phyloP scores from a whole-genome alignment of 1,140 invertebrate species.

The Pseudomyrmex sp. region DNA sequence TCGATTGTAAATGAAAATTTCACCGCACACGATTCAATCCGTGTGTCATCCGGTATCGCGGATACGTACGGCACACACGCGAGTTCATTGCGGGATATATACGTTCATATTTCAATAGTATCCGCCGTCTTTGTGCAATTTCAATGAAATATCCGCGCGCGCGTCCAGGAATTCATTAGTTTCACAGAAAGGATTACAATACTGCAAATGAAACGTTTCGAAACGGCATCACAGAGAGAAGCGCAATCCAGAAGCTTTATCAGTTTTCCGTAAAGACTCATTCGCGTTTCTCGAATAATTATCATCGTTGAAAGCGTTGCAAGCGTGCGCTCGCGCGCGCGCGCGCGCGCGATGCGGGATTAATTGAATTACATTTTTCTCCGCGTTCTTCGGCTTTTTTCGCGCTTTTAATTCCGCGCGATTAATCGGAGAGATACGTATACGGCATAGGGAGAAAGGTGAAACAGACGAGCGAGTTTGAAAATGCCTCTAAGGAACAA shows the following conservation, averaged over 20 bases:
- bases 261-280: conserved; percentile 8
- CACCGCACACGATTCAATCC: background rate
- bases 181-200: conserved; percentile 6
- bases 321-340: background rate
- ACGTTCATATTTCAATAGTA: conserved; percentile 20
- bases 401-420: conserved; percentile 40
- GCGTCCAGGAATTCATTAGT: conserved; percentile 8
- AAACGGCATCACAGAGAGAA: background rate
- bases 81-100: background rate
- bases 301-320: conserved; percentile 27
- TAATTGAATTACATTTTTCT: conserved; percentile 49
- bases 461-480: conserved; percentile 5
- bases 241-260: conserved; percentile 11
- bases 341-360: background rate
- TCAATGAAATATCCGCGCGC: conserved; percentile 5
- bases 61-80: background rate
- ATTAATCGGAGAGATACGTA: conserved; percentile 36
- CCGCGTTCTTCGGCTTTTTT: conserved; percentile 6
- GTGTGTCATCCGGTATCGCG: background rate
- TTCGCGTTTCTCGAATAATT: conserved; percentile 44
- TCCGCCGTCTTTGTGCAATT: background rate
- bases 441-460: conserved; percentile 2
- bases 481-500: conserved; percentile 30
- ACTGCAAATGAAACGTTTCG: conserved; percentile 25
- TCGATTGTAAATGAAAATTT: background rate